A percentile compares a stretch with the other conserved stretches of the same genome.
phyloP scores from a whole-genome alignment of 2,797 vertebrate species.

The Synanceia verrucosa region DNA sequence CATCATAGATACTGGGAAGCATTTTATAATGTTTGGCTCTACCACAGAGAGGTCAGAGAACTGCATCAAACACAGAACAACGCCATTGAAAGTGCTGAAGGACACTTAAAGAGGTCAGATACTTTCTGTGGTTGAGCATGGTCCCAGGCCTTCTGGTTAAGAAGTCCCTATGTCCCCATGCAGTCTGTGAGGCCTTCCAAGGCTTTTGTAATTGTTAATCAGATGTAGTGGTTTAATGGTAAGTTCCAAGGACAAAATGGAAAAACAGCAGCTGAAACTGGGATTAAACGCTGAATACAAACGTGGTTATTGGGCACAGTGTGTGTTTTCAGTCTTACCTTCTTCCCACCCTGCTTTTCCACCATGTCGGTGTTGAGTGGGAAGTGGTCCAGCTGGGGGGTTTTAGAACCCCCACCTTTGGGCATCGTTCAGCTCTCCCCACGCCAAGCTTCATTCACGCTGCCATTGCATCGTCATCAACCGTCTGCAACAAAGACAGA shows the following conservation, averaged over 20 bases:
- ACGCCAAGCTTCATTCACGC: constrained; percentile 92
- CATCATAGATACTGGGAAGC: neutral
- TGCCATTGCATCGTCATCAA: constrained; percentile 97
- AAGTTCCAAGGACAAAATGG: constrained; percentile 9
- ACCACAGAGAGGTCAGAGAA: neutral
- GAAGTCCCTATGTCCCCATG: neutral
- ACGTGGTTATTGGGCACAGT: neutral
- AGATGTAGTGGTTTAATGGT: neutral
- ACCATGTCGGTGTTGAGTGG: constrained; percentile 99
- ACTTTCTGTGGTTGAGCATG: neutral
- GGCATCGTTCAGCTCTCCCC: constrained; percentile 99
- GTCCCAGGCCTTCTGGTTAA: constrained; percentile 5
- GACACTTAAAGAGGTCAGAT: neutral
- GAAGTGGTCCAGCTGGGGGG: constrained; percentile 98
- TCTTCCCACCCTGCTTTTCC: constrained; percentile 99
- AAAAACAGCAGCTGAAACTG: neutral
- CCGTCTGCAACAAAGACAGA: constrained; percentile 84
- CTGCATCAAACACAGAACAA: neutral
- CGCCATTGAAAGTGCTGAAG: neutral
- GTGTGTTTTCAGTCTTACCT: constrained; percentile 82
- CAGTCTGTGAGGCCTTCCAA: neutral
- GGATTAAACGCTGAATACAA: neutral
- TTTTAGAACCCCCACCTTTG: constrained; percentile 99
- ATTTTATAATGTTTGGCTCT: neutral
- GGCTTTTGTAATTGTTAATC: neutral